phyloP scores from a whole-genome alignment of 2,888 invertebrate genomes.

The Heterodera filipjevi region DNA sequence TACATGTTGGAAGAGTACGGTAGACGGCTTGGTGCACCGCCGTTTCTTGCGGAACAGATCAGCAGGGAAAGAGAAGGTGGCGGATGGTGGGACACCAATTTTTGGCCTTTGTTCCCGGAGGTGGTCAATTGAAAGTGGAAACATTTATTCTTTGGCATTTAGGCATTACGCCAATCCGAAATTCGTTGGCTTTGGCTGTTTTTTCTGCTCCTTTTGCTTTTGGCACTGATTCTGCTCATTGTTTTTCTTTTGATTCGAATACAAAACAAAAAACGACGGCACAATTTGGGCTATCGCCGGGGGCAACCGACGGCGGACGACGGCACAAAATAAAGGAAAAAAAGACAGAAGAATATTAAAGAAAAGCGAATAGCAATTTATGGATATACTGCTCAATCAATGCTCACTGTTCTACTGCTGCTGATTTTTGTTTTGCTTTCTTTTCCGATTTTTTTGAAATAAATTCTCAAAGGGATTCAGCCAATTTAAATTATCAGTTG shows the following conservation, averaged over 20 bases:
- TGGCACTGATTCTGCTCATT: neutral
- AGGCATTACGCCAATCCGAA: conserved; percentile 17
- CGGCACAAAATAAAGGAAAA: neutral
- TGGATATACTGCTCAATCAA: too few relatives aligned
- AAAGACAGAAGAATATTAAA: neutral
- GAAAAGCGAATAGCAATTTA: too few relatives aligned
- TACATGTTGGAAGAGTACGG: conserved; percentile 27
- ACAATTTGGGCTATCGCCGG: neutral
- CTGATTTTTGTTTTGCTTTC: too few relatives aligned
- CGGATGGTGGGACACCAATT: conserved; percentile 12
- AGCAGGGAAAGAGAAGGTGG: neutral
- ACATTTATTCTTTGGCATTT: neutral
- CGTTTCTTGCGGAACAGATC: neutral
- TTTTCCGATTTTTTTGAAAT: too few relatives aligned
- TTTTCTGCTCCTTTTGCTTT: neutral
- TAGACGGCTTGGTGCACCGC: conserved; percentile 13
- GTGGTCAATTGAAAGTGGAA: neutral
- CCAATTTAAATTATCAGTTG: too few relatives aligned
- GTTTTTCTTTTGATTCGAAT: neutral
- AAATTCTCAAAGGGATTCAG: too few relatives aligned
- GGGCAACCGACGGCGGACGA: neutral
- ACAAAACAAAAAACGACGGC: neutral
- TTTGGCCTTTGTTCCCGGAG: conserved; percentile 3
- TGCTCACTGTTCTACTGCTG: too few relatives aligned
- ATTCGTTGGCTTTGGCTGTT: conserved; percentile 11